Conservation (phyloP, 2,888 invertebrate species). For the Smittia sp. region DNA sequence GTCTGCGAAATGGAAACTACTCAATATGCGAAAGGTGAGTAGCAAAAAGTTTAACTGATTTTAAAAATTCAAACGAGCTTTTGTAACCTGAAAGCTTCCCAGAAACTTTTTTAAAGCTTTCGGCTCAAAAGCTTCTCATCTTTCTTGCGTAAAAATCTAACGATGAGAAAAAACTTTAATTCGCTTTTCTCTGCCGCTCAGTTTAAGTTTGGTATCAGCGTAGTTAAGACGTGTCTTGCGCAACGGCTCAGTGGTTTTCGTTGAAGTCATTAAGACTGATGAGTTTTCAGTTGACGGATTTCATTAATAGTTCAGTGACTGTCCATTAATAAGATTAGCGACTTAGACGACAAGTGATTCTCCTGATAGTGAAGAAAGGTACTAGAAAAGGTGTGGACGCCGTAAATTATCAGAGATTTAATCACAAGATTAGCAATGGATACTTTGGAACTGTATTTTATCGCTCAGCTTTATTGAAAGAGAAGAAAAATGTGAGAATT, state of each 20-base stretch:
- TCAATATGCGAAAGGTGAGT: slow-evolving; percentile 40
- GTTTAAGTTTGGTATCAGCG: slow-evolving; percentile 7
- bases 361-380: neutral
- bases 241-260: neutral
- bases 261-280: neutral
- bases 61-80: slow-evolving; percentile 20
- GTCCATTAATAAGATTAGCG: neutral
- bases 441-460: slow-evolving; percentile 17
- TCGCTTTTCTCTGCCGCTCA: slow-evolving; percentile 20
- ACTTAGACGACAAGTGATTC: neutral
- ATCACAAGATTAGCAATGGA: neutral
- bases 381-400: neutral
- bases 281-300: neutral
- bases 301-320: neutral
- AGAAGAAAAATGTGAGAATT: slow-evolving; percentile 13
- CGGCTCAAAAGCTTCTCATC: neutral
- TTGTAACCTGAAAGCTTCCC: neutral
- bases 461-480: neutral
- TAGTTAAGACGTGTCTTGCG: slow-evolving; percentile 12
- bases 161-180: slow-evolving; percentile 26
- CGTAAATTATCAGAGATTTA: no score
- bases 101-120: neutral
- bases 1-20: slow-evolving; percentile 29
- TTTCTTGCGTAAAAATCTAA: neutral
- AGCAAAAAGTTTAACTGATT: neutral